Evolutionary conservation across 2,797 vertebrate species (phyloP).

Genomic region (Crocodylus rhombifer): DNA sequence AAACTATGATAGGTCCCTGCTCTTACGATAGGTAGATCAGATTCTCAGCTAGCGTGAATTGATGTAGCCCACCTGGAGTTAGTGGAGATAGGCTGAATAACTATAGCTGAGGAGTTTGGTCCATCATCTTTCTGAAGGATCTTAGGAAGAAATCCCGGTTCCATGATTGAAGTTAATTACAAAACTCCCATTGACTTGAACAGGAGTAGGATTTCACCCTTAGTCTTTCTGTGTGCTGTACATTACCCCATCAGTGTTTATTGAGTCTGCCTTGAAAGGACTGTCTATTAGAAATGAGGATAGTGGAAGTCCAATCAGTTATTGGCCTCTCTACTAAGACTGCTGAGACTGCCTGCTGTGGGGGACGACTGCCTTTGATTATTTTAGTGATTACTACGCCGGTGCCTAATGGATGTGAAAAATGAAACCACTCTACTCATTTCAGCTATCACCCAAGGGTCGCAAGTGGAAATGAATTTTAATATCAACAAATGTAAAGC

Average conservation of each 20-base stretch:
- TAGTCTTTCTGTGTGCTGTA: background rate
- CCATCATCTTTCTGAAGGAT: background rate
- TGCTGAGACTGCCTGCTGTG: background rate
- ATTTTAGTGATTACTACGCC: background rate
- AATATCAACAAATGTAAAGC: background rate
- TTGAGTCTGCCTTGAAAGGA: background rate
- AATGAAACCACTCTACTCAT: background rate
- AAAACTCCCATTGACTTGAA: constrained; percentile 25
- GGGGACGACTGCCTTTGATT: background rate
- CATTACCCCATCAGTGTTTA: background rate
- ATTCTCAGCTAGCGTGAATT: constrained; percentile 13
- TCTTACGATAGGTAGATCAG: background rate
- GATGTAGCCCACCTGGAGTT: background rate
- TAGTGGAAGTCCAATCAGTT: background rate
- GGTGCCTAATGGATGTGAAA: background rate
- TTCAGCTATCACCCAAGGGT: background rate
- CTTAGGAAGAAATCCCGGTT: background rate
- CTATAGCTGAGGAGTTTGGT: background rate
- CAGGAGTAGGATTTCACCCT: background rate
- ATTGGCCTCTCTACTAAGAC: background rate
- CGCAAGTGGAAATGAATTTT: background rate
- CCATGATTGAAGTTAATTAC: background rate
- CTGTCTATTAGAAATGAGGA: background rate
- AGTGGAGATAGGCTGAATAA: background rate
- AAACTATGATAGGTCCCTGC: background rate